Conservation (phyloP, 2,888 invertebrate species). For the Thyatira batis region DNA sequence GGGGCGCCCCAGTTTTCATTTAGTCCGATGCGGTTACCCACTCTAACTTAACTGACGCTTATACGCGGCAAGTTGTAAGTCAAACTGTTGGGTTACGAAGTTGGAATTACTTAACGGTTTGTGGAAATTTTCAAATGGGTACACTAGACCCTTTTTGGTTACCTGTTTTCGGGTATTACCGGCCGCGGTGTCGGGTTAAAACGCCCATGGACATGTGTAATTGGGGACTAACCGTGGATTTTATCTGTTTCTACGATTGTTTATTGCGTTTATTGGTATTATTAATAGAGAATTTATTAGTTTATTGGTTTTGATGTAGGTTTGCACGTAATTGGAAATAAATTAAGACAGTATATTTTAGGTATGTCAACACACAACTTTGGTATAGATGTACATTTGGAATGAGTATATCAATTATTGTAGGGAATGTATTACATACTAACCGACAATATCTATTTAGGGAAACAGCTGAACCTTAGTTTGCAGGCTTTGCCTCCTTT, state of each 20-base stretch:
- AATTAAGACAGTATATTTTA: too few species aligned
- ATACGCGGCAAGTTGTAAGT: neutral
- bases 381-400: too few species aligned
- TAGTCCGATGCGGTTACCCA: slow-evolving; percentile 4
- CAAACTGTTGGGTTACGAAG: slow-evolving; percentile 1
- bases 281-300: neutral
- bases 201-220: neutral
- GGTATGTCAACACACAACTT: too few species aligned
- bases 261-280: neutral
- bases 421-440: too few species aligned
- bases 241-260: neutral
- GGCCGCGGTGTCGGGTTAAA: neutral
- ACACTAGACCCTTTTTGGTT: neutral
- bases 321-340: too few species aligned
- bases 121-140: neutral
- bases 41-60: neutral
- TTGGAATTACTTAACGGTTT: slow-evolving; percentile 1
- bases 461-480: too few species aligned
- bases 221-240: neutral
- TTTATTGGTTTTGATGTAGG: neutral
- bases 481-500: too few species aligned
- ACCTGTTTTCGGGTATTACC: neutral
- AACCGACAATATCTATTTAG: too few species aligned
- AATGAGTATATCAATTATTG: too few species aligned
- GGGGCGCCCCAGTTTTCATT: slow-evolving; percentile 17